These are phyloP conservation scores for Clavelina lepadiformis DNA, from an alignment of 23 tunicate genomes.

Conservation along the genomic window DNA sequence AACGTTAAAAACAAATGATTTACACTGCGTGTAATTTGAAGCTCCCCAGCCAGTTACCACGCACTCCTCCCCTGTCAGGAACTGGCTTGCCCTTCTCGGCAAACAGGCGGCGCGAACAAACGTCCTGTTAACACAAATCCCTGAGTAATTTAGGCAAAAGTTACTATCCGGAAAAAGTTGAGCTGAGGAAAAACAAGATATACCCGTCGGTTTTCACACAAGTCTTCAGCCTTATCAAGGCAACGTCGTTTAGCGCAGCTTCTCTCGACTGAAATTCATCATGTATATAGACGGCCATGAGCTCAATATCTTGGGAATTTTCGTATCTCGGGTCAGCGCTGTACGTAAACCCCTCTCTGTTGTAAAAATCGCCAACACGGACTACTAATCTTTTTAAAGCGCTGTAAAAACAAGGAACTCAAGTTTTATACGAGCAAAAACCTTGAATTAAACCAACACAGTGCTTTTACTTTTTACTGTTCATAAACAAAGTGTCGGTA, in stretches of 20 bases:
- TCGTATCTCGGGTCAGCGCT: constrained; percentile 1
- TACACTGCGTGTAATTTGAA: constrained; percentile 7
- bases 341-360: neutral
- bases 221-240: constrained; percentile 3
- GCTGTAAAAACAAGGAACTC: neutral
- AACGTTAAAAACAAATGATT: neutral
- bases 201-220: constrained; percentile 2
- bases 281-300: constrained; percentile 3
- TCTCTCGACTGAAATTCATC: neutral
- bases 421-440: no score
- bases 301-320: constrained; percentile 11
- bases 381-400: neutral
- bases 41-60: constrained; percentile 30
- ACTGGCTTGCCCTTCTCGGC: neutral
- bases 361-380: constrained; percentile 26
- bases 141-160: neutral
- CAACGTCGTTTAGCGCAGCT: constrained; percentile 11
- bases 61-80: neutral
- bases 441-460: no score
- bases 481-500: no score
- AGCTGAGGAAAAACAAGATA: neutral
- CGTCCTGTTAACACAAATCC: neutral
- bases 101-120: constrained; percentile 21
- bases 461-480: no score
- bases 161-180: neutral